These are phyloP conservation scores for Gandaritis pyraliata DNA, from an alignment of 2,888 invertebrate species.

Conservation along the genomic window DNA sequence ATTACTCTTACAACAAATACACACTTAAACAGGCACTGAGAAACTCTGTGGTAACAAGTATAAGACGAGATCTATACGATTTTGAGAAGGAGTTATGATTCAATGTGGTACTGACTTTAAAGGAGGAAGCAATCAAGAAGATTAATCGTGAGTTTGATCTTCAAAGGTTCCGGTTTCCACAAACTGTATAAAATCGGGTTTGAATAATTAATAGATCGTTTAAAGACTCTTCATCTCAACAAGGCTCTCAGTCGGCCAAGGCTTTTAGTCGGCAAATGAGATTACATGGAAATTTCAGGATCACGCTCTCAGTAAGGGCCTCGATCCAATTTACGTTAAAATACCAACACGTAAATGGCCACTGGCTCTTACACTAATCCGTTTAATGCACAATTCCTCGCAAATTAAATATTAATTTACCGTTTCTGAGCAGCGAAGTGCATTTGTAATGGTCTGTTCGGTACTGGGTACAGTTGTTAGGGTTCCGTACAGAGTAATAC, in stretches of 20 bases:
- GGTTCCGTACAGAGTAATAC: slow-evolving; percentile 12
- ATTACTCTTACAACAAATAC: background rate
- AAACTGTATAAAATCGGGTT: too few species aligned
- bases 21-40: background rate
- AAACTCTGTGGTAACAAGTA: background rate
- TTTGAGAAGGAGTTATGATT: too few species aligned
- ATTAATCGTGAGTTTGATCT: too few species aligned
- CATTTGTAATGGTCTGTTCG: slow-evolving; percentile 26
- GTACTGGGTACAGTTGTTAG: slow-evolving; percentile 25
- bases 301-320: slow-evolving; percentile 13
- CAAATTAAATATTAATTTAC: slow-evolving; percentile 35
- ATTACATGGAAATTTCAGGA: slow-evolving; percentile 23
- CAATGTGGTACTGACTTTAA: too few species aligned
- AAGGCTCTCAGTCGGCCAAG: slow-evolving; percentile 11
- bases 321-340: slow-evolving; percentile 30
- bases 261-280: slow-evolving; percentile 28
- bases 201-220: background rate
- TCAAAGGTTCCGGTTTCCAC: too few species aligned
- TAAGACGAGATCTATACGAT: too few species aligned
- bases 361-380: slow-evolving; percentile 26
- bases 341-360: slow-evolving; percentile 21
- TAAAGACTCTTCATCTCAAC: slow-evolving; percentile 6
- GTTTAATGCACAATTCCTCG: slow-evolving; percentile 21
- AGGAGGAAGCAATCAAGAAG: too few species aligned
- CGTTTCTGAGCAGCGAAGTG: slow-evolving; percentile 28